Percentiles rank a stretch among this genome's conserved stretches.
These are phyloP conservation scores for Agriotes lineatus DNA, from an alignment of 2,888 invertebrate genomes.

Conservation along the genomic window DNA sequence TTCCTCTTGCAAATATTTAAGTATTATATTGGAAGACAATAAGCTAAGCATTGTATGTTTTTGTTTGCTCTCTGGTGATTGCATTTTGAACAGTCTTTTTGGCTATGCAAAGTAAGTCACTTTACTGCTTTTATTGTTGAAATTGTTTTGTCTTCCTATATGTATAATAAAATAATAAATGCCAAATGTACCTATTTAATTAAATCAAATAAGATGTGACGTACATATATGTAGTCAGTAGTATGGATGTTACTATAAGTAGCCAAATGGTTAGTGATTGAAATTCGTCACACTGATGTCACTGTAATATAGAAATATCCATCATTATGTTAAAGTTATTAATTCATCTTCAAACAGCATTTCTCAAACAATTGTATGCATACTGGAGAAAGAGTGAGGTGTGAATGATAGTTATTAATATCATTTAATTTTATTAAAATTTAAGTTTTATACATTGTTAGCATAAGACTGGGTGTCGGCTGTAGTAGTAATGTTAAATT, in stretches of 20 bases:
- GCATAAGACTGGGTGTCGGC: background rate
- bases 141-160: conserved; percentile 50
- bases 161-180: conserved; percentile 48
- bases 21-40: conserved; percentile 54
- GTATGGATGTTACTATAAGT: conserved; percentile 54
- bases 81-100: background rate
- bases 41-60: conserved; percentile 51
- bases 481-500: no score
- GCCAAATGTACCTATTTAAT: conserved; percentile 61
- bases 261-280: conserved; percentile 56
- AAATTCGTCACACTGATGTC: conserved; percentile 35
- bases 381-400: background rate
- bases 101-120: background rate
- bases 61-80: conserved; percentile 13
- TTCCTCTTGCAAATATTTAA: conserved; percentile 39
- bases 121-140: conserved; percentile 32
- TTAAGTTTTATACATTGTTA: no score
- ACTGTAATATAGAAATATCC: conserved; percentile 39
- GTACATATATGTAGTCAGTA: conserved; percentile 59
- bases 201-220: conserved; percentile 54
- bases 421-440: no score
- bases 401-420: no score
- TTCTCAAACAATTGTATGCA: conserved; percentile 5
- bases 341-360: conserved; percentile 7
- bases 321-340: conserved; percentile 22